Percentiles rank a stretch among this genome's conserved stretches.
These are phyloP conservation scores for Scartelaos histophorus DNA, from an alignment of 2,113 vertebrate species.

Conservation along the genomic window DNA sequence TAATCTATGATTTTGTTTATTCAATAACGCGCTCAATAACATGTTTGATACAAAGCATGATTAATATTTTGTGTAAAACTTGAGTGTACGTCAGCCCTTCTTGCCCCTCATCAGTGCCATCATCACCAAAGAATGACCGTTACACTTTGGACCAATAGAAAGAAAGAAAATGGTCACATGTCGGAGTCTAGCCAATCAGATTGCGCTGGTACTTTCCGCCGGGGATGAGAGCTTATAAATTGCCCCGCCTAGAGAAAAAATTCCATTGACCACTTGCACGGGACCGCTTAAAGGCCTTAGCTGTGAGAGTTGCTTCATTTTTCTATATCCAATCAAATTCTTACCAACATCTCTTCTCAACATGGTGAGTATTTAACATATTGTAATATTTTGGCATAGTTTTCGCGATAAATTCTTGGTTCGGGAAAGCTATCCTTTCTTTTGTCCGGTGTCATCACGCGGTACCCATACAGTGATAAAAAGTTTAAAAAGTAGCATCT, in stretches of 20 bases:
- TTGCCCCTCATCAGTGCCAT: not conserved
- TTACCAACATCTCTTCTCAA: not conserved
- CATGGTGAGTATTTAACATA: constrained; percentile 42
- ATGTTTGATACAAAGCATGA: not conserved
- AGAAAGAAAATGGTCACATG: not conserved
- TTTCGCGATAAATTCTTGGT: not conserved
- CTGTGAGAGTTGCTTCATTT: constrained; percentile 42
- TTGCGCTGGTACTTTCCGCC: not conserved
- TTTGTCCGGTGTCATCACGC: not conserved
- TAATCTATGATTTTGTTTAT: not conserved
- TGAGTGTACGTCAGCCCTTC: not conserved
- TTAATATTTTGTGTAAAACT: not conserved
- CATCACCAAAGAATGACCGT: not conserved
- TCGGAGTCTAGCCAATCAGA: not conserved
- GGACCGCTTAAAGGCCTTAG: constrained; percentile 54
- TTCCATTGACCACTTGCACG: constrained; percentile 53
- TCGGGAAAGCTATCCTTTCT: not conserved
- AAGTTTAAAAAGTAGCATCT: not conserved
- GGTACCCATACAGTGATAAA: not conserved
- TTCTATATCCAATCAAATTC: not conserved
- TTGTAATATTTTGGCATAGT: not conserved
- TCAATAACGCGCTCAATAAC: not conserved
- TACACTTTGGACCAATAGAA: not conserved
- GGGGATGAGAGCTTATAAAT: not conserved
- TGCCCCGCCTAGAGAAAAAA: not conserved